Conservation (phyloP, 2,113 vertebrate genomes). For the Muscicapa adusta region DNA sequence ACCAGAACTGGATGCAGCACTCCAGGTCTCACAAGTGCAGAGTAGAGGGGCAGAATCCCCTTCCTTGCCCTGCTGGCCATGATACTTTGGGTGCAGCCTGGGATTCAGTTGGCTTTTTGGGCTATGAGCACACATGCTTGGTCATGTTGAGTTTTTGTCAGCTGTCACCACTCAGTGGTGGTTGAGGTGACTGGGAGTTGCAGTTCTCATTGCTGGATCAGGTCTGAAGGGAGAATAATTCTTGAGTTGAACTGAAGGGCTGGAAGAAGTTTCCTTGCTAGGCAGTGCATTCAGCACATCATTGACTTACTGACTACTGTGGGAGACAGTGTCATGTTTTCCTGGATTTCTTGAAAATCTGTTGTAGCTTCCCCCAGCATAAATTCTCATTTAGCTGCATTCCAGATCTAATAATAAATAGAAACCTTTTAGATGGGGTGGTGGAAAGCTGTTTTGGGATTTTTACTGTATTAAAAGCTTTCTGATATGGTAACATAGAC, state of each 20-base stretch:
- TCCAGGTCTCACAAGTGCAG: neutral
- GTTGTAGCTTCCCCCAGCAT: neutral
- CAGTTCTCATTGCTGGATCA: neutral
- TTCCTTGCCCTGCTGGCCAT: neutral
- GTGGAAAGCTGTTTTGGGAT: neutral
- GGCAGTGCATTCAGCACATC: neutral
- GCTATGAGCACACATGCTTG: neutral
- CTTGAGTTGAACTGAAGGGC: neutral
- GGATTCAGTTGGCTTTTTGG: neutral
- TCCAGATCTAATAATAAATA: conserved; percentile 21
- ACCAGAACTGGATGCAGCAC: neutral
- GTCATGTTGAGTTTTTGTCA: neutral
- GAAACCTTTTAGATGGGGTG: neutral
- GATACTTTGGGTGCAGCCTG: neutral
- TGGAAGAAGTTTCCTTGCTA: neutral
- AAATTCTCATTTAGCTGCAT: conserved; percentile 15
- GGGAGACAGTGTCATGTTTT: conserved; percentile 19
- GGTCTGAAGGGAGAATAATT: neutral
- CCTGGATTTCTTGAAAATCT: conserved; percentile 40
- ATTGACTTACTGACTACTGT: neutral
- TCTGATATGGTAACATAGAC: neutral
- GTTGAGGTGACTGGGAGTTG: neutral
- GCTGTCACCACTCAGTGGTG: neutral
- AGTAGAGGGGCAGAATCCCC: neutral
- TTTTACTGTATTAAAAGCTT: neutral